Evolutionary conservation across 1,140 invertebrate species (phyloP), one percentile per base, ranked within the genome.

Genomic region (Papilio dardanus): DNA sequence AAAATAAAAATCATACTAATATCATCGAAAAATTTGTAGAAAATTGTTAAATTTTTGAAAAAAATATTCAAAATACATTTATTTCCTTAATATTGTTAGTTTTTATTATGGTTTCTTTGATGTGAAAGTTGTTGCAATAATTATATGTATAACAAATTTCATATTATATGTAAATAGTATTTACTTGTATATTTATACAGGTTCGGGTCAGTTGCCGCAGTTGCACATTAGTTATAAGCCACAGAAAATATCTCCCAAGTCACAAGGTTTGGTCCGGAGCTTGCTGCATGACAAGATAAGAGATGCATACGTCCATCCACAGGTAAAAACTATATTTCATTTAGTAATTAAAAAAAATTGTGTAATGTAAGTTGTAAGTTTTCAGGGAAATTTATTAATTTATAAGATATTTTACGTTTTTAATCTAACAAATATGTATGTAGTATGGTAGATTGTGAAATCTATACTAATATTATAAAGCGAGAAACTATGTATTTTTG

Each of bases 151-250:
- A 4, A 19, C 2, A 46, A 46, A 4, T 19, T 16, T 19, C 5
- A 42, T 28, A 62, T 24, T 24, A 10, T 5, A 62, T 16, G 2
- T 30, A 31, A 66, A 7, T n/a, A 2, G 3, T 66, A 66, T 66
- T 19, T 69, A 69, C 24, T 75, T 28, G 73, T 76, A 75, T 35
- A 74, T 76, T 76, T 30, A 30, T 31, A 42, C 81, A 94, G 93
- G 94, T 76, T 91, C 94, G 35, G 97, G 94, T 74, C 96, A 97
- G 79, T 94, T 99, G 77, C 99, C 99, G 3, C 96, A 97, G 83
- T 92, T 99, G 75, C 98, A 99, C 90, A 99, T 99, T 83, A 99
- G 99, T 93, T 99, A 99, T 94, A 99, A 99, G 93, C 99, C 99
- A 46, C 99, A 99, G 94, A 99, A 99, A 91, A 99, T 99, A 85